Base-by-base conservation (phyloP, 2,113 vertebrate genomes). In the Ameiurus melas region DNA sequence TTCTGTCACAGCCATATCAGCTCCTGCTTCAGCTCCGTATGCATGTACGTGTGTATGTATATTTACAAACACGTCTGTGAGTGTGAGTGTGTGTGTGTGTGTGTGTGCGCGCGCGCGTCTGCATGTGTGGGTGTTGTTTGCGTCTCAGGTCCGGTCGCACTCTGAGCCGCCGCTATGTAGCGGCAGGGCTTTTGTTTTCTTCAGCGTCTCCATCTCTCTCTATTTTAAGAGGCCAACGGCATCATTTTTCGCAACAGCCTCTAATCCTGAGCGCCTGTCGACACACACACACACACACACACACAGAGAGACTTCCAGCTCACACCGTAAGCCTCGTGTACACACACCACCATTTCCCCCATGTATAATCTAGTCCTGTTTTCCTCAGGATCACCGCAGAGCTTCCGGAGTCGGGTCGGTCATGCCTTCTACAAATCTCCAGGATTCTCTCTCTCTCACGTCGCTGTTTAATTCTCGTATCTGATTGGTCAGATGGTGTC, bases 261-360 rank as follows among this genome's bases (percentile, higher is more conserved):
- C 89, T 92, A 92, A 93, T 94, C 93, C 94, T 89, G 87, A 85
- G 53, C 90, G 91, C 89, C 92, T 89, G 90, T 92, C 88, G 89
- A 89, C 90, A 92, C 90, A 91, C 85, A 92, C 51, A 57, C 77
- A 75, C 8, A 39, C 36, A 36, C 39, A 43, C 39, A 43, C 39
- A 43, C 4, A 25, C 70, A 25, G 3, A 43, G 10, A n/a, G 47
- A n/a, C 51, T 22, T 55, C 51, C 51, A 57, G 77, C 55, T 82
- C 30, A 33, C 2, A 1, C 16, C 2, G 13, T 66, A 53, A 77
- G 58, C 68, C 79, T 71, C 17, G 75, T 36, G 78, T 53, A 51
- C 58, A n/a, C 25, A n/a, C 25, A 53, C 19, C 51, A 53, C 33
- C 55, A 1, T 36, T 36, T 25, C 8, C 66, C 66, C 55, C 13